A percentile compares a stretch with the other conserved stretches of the same genome.
These are phyloP conservation scores for Thumatha senex DNA, from an alignment of 2,888 invertebrate species.

Conservation along the genomic window DNA sequence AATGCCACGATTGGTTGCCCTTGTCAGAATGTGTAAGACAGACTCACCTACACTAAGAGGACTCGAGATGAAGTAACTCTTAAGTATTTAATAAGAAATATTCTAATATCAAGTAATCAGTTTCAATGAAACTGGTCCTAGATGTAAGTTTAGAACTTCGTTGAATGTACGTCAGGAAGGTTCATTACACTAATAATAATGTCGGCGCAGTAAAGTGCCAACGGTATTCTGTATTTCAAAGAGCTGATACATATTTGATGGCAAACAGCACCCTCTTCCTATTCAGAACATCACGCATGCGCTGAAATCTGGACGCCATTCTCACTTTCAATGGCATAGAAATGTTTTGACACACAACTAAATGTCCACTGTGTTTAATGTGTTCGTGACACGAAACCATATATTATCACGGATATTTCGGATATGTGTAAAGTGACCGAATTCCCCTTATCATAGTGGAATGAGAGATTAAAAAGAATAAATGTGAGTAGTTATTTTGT, in stretches of 20 bases:
- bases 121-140: too few relatives aligned
- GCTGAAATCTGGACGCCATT: constrained; percentile 73
- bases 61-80: too few relatives aligned
- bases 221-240: constrained; percentile 24
- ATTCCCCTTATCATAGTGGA: constrained; percentile 73
- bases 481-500: constrained; percentile 49
- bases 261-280: constrained; percentile 44
- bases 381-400: constrained; percentile 77
- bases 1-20: too few relatives aligned
- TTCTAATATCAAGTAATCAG: too few relatives aligned
- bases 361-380: constrained; percentile 71
- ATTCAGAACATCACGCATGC: constrained; percentile 66
- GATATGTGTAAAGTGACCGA: constrained; percentile 59
- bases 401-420: constrained; percentile 46
- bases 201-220: too few relatives aligned
- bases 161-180: too few relatives aligned
- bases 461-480: constrained; percentile 51
- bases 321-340: constrained; percentile 69
- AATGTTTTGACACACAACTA: constrained; percentile 74
- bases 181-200: too few relatives aligned
- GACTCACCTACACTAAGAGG: too few relatives aligned
- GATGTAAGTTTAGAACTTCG: too few relatives aligned
- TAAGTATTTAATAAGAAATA: too few relatives aligned
- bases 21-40: too few relatives aligned
- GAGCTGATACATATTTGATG: constrained; percentile 46